Conservation (phyloP, 37 sponge, comb jelly and placozoan genomes). For the Theonella swinhoei region DNA sequence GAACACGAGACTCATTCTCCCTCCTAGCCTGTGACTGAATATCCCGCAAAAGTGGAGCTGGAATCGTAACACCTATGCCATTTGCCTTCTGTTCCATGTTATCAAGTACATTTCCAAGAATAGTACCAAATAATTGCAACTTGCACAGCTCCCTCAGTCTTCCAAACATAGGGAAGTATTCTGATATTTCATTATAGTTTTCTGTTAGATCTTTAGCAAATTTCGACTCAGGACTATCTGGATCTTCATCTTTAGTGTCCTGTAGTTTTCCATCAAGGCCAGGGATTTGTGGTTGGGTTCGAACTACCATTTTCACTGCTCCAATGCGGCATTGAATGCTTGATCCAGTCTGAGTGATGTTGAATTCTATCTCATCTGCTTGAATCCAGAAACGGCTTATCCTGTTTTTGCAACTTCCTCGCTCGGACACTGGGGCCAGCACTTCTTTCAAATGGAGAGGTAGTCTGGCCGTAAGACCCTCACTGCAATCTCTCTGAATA, state of each 20-base stretch:
- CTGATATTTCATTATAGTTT: conserved; percentile 50
- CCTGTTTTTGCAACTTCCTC: conserved; percentile 7
- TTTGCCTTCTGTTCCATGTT: conserved; percentile 18
- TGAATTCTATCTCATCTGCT: conserved; percentile 60
- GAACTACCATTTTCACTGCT: conserved; percentile 45
- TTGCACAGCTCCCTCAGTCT: conserved; percentile 58
- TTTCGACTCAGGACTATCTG: conserved; percentile 66
- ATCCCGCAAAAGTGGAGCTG: background rate
- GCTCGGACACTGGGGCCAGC: conserved; percentile 50
- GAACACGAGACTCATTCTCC: background rate
- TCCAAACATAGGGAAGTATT: conserved; percentile 69
- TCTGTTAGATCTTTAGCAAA: conserved; percentile 70
- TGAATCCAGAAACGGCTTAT: conserved; percentile 71
- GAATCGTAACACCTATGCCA: background rate
- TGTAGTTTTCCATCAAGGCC: conserved; percentile 60
- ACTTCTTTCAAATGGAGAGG: conserved; percentile 46
- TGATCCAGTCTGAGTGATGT: background rate
- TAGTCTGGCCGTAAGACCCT: conserved; percentile 42
- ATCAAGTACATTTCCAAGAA: conserved; percentile 1
- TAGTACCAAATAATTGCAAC: conserved; percentile 33
- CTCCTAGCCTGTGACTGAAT: conserved; percentile 3
- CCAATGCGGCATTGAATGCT: background rate
- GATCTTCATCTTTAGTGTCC: conserved; percentile 56
- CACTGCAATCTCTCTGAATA: conserved; percentile 44
- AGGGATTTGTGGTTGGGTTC: conserved; percentile 46